phyloP scores from a whole-genome alignment of 1,140 invertebrate genomes.

The Cherax destructor region DNA sequence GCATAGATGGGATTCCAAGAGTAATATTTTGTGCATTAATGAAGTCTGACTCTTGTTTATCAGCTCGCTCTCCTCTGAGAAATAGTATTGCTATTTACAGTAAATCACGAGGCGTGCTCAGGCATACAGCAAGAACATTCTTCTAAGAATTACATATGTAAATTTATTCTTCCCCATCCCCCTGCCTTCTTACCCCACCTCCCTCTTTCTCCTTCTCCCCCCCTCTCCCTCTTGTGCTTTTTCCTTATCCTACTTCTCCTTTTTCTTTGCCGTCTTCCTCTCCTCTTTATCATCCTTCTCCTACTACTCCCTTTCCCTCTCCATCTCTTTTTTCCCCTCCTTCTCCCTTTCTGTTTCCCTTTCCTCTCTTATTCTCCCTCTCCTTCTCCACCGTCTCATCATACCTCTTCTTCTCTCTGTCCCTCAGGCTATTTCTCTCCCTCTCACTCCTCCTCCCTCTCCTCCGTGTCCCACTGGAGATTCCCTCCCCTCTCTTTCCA shows the following conservation, averaged over 20 bases:
- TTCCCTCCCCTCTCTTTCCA: too few relatives aligned
- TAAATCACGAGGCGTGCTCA: background rate
- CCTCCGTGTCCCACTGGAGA: too few relatives aligned
- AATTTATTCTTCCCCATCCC: background rate
- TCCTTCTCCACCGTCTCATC: too few relatives aligned
- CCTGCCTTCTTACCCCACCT: background rate
- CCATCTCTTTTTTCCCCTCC: too few relatives aligned
- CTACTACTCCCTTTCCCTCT: too few relatives aligned
- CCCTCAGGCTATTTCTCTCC: too few relatives aligned
- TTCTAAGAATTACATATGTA: background rate
- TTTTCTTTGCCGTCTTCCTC: background rate
- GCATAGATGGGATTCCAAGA: background rate
- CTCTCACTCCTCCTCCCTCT: too few relatives aligned
- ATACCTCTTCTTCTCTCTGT: too few relatives aligned
- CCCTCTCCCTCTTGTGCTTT: background rate
- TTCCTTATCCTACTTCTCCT: background rate
- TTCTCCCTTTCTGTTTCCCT: too few relatives aligned
- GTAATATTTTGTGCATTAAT: background rate
- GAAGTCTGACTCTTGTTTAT: conserved; percentile 10
- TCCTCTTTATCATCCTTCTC: background rate
- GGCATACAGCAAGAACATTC: background rate
- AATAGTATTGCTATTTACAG: conserved; percentile 10
- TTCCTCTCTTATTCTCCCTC: too few relatives aligned
- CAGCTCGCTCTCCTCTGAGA: background rate
- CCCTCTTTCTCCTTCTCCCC: background rate